A percentile compares a stretch with the other conserved stretches of the same genome.
These are phyloP conservation scores for Aeoliscus strigatus DNA, from an alignment of 2,797 vertebrate species.

Conservation along the genomic window DNA sequence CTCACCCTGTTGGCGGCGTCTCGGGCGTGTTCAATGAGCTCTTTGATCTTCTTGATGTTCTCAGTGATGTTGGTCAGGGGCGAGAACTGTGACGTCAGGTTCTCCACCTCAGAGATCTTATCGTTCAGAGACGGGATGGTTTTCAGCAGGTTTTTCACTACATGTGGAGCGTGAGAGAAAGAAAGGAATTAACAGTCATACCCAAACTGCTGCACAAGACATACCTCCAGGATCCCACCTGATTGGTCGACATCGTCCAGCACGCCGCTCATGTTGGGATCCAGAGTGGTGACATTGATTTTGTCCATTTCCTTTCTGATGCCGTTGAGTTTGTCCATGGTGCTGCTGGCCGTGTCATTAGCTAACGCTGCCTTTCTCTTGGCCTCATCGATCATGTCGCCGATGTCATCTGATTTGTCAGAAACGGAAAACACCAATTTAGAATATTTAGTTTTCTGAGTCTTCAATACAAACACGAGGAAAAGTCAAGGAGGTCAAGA, in stretches of 20 bases:
- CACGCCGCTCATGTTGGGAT: conserved; percentile 70
- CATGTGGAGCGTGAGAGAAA: conserved; percentile 1
- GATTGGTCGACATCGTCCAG: conserved; percentile 80
- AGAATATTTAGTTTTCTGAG: too few relatives aligned
- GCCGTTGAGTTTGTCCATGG: conserved; percentile 75
- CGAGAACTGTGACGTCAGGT: conserved; percentile 79
- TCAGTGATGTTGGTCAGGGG: conserved; percentile 84
- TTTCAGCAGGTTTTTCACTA: conserved; percentile 85
- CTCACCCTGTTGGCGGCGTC: conserved; percentile 91
- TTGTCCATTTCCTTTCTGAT: conserved; percentile 80
- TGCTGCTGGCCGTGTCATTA: conserved; percentile 63
- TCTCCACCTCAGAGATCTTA: conserved; percentile 84
- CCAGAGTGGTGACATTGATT: conserved; percentile 57
- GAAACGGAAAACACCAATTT: too few relatives aligned
- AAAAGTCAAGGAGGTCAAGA: too few relatives aligned
- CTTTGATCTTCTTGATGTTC: conserved; percentile 87
- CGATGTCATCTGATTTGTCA: conserved; percentile 73
- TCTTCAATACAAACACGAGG: too few relatives aligned
- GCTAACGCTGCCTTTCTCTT: conserved; percentile 76
- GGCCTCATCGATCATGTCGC: conserved; percentile 71
- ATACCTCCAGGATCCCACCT: conserved; percentile 60
- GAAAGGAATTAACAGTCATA: background rate
- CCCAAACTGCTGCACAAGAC: background rate
- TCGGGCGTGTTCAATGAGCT: conserved; percentile 90
- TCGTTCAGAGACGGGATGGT: conserved; percentile 79